A percentile compares a stretch with the other conserved stretches of the same genome.
Evolutionary conservation across 1,140 invertebrate species (phyloP).

Genomic region (Eueides isabella): DNA sequence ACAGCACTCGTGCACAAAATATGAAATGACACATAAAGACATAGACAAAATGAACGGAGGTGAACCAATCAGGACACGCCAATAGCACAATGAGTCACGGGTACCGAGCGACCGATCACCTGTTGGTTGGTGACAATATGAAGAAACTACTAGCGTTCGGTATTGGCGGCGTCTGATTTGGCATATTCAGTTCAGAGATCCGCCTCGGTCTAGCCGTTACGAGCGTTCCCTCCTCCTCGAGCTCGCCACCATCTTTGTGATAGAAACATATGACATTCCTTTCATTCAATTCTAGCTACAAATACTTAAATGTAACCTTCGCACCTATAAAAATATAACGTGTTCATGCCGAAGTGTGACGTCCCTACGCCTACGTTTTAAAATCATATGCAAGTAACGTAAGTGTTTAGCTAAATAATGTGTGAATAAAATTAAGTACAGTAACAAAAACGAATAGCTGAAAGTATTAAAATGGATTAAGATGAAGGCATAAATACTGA

Average conservation of each 20-base stretch:
- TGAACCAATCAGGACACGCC: conserved; percentile 52
- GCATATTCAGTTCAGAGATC: conserved; percentile 94
- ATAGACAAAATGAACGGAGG: conserved; percentile 45
- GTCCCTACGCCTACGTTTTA: conserved; percentile 25
- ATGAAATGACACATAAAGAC: conserved; percentile 38
- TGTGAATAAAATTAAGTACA: conserved; percentile 33
- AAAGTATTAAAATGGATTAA: conserved; percentile 44
- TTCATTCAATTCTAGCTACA: conserved; percentile 34
- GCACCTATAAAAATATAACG: conserved; percentile 8
- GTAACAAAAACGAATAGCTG: conserved; percentile 41
- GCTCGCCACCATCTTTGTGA: conserved; percentile 74
- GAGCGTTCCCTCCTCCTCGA: conserved; percentile 84
- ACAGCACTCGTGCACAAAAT: conserved; percentile 38
- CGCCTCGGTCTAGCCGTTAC: conserved; percentile 92
- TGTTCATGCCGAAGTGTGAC: conserved; percentile 16
- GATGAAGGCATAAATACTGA: conserved; percentile 50
- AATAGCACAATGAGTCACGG: conserved; percentile 77
- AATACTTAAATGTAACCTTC: conserved; percentile 28
- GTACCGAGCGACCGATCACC: conserved; percentile 84
- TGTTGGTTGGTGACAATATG: conserved; percentile 97
- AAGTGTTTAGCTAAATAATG: conserved; percentile 37
- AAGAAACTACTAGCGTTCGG: conserved; percentile 97
- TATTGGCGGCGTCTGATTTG: conserved; percentile 95
- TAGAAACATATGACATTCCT: conserved; percentile 55
- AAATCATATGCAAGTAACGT: conserved; percentile 28